These are phyloP conservation scores for Bombylius major DNA, from an alignment of 2,888 invertebrate species.

Conservation along the genomic window DNA sequence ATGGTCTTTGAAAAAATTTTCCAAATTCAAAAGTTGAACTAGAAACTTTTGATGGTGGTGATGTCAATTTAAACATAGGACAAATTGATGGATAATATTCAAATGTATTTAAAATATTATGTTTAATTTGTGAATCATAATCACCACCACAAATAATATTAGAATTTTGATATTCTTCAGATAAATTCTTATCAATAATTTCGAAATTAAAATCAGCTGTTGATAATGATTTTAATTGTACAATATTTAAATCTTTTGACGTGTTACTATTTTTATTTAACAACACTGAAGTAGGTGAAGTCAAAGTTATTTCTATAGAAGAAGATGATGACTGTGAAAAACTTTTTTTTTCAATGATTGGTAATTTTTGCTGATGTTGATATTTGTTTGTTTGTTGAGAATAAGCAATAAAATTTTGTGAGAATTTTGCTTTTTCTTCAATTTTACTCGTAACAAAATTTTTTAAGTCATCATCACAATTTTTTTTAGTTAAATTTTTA, in stretches of 20 bases:
- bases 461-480: constrained; percentile 27
- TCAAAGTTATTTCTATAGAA: not conserved
- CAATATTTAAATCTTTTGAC: not conserved
- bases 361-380: not conserved
- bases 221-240: constrained; percentile 5
- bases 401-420: not conserved
- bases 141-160: constrained; percentile 23
- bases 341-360: not conserved
- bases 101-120: constrained; percentile 23
- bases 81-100: constrained; percentile 32
- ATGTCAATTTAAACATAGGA: constrained; percentile 33
- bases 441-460: constrained; percentile 22
- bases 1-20: constrained; percentile 26
- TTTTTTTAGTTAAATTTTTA: constrained; percentile 29
- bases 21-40: constrained; percentile 30
- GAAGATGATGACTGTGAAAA: not conserved
- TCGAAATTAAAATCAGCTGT: constrained; percentile 21
- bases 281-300: not conserved
- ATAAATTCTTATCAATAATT: constrained; percentile 18
- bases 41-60: constrained; percentile 20
- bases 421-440: not conserved
- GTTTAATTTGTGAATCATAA: constrained; percentile 14
- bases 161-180: constrained; percentile 13
- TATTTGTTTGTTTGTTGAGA: not conserved
- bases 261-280: not conserved